Evolutionary conservation across 2,113 vertebrate genomes (phyloP).

Genomic region (Nerophis lumbriciformis): DNA sequence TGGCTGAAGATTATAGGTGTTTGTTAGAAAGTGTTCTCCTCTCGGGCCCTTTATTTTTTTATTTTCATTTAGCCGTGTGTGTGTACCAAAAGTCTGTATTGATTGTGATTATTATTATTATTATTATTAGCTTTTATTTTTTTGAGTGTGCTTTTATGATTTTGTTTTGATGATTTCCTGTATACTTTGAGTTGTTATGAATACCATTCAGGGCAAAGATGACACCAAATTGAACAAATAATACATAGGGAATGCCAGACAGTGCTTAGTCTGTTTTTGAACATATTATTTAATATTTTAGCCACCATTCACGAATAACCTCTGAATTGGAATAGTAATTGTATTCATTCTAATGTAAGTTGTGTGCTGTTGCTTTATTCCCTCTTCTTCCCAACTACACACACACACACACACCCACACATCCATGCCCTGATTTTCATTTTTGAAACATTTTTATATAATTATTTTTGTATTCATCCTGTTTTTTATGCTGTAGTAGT

Average conservation of each 20-base stretch:
- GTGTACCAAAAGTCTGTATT: constrained; percentile 66
- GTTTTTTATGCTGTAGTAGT: constrained; percentile 61
- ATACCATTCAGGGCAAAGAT: constrained; percentile 71
- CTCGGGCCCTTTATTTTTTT: constrained; percentile 23
- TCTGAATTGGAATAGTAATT: constrained; percentile 27
- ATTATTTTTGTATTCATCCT: constrained; percentile 20
- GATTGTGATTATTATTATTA: constrained; percentile 44
- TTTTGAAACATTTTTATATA: constrained; percentile 17
- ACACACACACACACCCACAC: neutral
- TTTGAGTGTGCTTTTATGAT: constrained; percentile 10
- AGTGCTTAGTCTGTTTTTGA: too few species aligned
- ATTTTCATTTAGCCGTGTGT: constrained; percentile 39
- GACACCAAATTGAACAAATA: constrained; percentile 73
- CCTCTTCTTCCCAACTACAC: neutral
- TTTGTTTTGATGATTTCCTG: constrained; percentile 34
- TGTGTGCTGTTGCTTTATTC: constrained; percentile 51
- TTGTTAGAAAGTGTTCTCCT: constrained; percentile 31
- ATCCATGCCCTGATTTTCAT: constrained; percentile 21
- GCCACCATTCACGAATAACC: constrained; percentile 24
- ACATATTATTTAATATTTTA: neutral
- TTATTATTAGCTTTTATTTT: constrained; percentile 56
- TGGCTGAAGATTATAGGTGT: constrained; percentile 17
- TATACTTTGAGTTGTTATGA: constrained; percentile 42
- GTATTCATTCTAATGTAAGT: constrained; percentile 24
- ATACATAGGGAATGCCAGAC: constrained; percentile 9